These are phyloP conservation scores for Thaleichthys pacificus DNA, from an alignment of 2,797 vertebrate genomes.

Conservation along the genomic window DNA sequence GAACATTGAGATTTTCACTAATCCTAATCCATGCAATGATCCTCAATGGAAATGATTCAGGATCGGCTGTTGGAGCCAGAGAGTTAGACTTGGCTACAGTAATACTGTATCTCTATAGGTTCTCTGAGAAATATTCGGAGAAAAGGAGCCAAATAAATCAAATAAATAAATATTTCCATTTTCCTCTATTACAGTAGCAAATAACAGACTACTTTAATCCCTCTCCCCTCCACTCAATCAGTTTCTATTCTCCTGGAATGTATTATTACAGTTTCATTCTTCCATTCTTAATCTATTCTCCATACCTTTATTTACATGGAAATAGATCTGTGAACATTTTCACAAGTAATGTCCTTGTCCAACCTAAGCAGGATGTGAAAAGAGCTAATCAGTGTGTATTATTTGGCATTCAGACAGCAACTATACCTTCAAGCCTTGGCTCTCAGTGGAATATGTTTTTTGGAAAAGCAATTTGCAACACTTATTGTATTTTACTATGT, in stretches of 20 bases:
- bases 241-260: constrained; percentile 23
- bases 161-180: constrained; percentile 52
- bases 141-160: constrained; percentile 41
- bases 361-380: constrained; percentile 38
- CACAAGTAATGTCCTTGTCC: constrained; percentile 41
- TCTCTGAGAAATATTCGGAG: constrained; percentile 52
- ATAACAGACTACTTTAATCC: constrained; percentile 43
- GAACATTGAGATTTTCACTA: constrained; percentile 47
- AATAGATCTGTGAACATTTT: constrained; percentile 45
- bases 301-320: constrained; percentile 34
- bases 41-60: constrained; percentile 30
- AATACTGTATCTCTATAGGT: not conserved
- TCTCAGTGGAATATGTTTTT: constrained; percentile 46
- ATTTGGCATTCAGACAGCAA: constrained; percentile 43
- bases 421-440: constrained; percentile 49
- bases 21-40: constrained; percentile 60
- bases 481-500: not conserved
- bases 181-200: constrained; percentile 45
- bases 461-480: constrained; percentile 54
- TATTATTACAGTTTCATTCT: constrained; percentile 7
- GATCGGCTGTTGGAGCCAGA: constrained; percentile 25
- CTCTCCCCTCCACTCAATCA: constrained; percentile 41
- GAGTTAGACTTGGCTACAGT: constrained; percentile 28
- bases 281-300: constrained; percentile 9
- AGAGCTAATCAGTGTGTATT: constrained; percentile 47